A percentile compares a stretch with the other conserved stretches of the same genome.
Evolutionary conservation across 2,888 invertebrate species (phyloP).

Genomic region (Isotomurus palustris): DNA sequence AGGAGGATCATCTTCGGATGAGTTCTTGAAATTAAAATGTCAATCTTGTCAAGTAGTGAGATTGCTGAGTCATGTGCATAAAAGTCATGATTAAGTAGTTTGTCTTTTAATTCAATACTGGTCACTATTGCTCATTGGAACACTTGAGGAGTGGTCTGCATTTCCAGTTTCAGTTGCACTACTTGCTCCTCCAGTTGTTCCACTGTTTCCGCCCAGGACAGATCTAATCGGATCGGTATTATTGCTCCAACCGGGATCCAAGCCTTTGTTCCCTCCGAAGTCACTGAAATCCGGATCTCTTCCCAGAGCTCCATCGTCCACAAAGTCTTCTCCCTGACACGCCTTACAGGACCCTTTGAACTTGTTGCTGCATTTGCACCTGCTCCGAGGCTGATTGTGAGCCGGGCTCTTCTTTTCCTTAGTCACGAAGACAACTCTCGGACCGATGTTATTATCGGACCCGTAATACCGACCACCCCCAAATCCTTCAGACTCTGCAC

Average conservation of each 20-base stretch:
- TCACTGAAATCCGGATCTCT: slow-evolving; percentile 14
- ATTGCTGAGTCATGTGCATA: too few relatives aligned
- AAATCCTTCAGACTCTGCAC: slow-evolving; percentile 12
- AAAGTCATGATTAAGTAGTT: too few relatives aligned
- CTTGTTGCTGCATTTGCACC: slow-evolving; percentile 25
- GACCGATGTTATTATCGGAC: slow-evolving; percentile 19
- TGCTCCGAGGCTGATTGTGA: background rate
- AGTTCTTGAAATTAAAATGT: too few relatives aligned
- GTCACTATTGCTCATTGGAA: too few relatives aligned
- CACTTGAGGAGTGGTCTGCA: too few relatives aligned
- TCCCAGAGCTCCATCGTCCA: slow-evolving; percentile 26
- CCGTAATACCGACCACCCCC: slow-evolving; percentile 19
- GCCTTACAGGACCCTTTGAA: slow-evolving; percentile 26
- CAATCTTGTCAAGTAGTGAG: too few relatives aligned
- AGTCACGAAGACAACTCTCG: slow-evolving; percentile 8
- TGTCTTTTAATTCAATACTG: too few relatives aligned
- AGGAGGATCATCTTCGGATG: too few relatives aligned
- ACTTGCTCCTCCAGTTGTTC: too few relatives aligned
- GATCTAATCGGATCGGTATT: slow-evolving; percentile 14
- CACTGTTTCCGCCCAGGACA: slow-evolving; percentile 10
- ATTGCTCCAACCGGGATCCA: slow-evolving; percentile 11
- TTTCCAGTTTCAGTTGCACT: too few relatives aligned
- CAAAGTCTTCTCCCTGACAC: slow-evolving; percentile 25
- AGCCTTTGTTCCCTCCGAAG: slow-evolving; percentile 29
- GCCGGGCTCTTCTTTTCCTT: slow-evolving; percentile 10